Percentiles rank a stretch among this genome's conserved stretches.
phyloP scores from a whole-genome alignment of 2,797 vertebrate species.

The Cheirogaleus major region DNA sequence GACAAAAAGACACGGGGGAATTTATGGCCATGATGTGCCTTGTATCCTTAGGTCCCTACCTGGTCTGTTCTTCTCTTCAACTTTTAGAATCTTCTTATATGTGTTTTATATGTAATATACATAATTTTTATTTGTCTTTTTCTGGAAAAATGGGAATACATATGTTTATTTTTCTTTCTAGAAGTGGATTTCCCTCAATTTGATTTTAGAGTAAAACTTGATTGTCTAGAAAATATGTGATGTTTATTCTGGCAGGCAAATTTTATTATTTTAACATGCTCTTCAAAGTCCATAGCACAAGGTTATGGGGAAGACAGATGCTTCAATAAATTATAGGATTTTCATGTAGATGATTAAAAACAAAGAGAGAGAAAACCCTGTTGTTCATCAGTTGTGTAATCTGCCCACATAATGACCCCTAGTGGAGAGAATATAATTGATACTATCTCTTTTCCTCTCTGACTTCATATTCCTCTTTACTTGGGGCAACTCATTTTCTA shows the following conservation, averaged over 20 bases:
- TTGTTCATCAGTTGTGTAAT: constrained; percentile 2
- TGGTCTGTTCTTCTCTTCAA: not conserved
- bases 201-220: constrained; percentile 46
- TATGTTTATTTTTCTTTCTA: not conserved
- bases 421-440: not conserved
- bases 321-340: constrained; percentile 11
- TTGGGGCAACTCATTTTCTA: not conserved
- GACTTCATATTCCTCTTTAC: not conserved
- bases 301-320: not conserved
- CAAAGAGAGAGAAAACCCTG: not conserved
- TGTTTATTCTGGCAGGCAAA: constrained; percentile 38
- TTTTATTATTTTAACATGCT: constrained; percentile 25
- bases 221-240: constrained; percentile 50
- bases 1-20: not conserved
- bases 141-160: not conserved
- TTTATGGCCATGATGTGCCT: not conserved
- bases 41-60: not conserved
- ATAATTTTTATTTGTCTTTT: not conserved
- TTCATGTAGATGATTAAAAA: not conserved
- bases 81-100: not conserved
- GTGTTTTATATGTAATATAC: not conserved
- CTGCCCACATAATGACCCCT: not conserved
- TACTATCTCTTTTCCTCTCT: not conserved
- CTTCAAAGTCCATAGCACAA: constrained; percentile 48
- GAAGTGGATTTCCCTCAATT: not conserved